Percentiles rank a stretch among this genome's conserved stretches.
Evolutionary conservation across 2,113 vertebrate genomes (phyloP).

Genomic region (Arvicanthis niloticus): DNA sequence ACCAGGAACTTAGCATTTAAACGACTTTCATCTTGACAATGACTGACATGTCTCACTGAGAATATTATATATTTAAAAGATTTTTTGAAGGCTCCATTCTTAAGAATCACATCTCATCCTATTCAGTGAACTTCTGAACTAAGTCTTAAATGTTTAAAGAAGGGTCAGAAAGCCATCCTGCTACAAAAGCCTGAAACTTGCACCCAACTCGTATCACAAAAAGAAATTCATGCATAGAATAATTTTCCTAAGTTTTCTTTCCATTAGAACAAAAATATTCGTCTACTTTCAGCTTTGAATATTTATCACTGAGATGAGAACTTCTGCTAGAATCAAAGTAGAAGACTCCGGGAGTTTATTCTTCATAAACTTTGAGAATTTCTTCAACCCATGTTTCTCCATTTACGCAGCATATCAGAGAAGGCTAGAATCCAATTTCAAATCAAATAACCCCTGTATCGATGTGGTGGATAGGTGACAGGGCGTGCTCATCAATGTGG

Average conservation of each 20-base stretch:
- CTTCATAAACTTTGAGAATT: conserved; percentile 86
- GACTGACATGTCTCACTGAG: conserved; percentile 87
- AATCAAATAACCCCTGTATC: conserved; percentile 90
- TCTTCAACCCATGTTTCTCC: conserved; percentile 84
- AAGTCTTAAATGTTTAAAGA: conserved; percentile 92
- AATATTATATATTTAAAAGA: conserved; percentile 91
- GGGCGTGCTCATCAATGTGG: conserved; percentile 85
- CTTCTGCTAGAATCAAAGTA: conserved; percentile 70
- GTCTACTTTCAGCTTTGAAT: conserved; percentile 82
- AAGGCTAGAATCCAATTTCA: conserved; percentile 90
- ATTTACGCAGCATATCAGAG: conserved; percentile 88
- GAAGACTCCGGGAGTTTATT: conserved; percentile 53
- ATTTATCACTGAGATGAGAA: conserved; percentile 82
- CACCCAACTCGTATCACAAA: conserved; percentile 84
- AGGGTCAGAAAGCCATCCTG: conserved; percentile 86
- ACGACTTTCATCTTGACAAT: conserved; percentile 88
- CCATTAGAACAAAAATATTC: conserved; percentile 57
- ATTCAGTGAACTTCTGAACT: conserved; percentile 89
- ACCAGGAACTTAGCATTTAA: conserved; percentile 87
- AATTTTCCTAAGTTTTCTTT: conserved; percentile 84
- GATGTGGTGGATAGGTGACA: conserved; percentile 85
- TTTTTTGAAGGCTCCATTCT: conserved; percentile 84
- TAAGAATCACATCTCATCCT: conserved; percentile 87
- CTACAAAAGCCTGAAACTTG: conserved; percentile 86
- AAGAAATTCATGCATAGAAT: conserved; percentile 85